These are phyloP conservation scores for Acanthochromis polyacanthus DNA, from an alignment of 2,113 vertebrate species.

Conservation along the genomic window DNA sequence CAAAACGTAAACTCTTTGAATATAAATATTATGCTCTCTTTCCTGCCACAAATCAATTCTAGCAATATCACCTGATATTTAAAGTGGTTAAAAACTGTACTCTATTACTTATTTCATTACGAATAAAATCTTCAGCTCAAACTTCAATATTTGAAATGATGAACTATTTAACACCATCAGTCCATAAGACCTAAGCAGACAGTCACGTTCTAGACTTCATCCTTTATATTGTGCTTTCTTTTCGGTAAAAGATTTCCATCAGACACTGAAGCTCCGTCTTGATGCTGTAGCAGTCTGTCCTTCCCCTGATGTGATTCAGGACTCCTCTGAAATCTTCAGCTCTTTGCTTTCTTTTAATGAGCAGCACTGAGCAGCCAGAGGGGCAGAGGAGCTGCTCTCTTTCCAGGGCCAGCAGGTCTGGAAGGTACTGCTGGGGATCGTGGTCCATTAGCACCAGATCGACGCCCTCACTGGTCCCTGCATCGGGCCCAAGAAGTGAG, in stretches of 20 bases:
- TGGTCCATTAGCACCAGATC: conserved; percentile 82
- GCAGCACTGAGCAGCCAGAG: conserved; percentile 68
- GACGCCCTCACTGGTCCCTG: conserved; percentile 24
- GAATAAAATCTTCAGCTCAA: neutral
- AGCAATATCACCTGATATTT: neutral
- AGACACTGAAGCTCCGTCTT: conserved; percentile 14
- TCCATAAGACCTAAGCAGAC: conserved; percentile 1
- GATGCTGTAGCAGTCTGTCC: conserved; percentile 50
- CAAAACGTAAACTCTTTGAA: neutral
- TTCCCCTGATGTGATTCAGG: conserved; percentile 55
- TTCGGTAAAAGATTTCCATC: conserved; percentile 54
- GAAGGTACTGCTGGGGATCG: conserved; percentile 70
- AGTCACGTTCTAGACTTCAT: neutral
- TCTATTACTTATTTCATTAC: too few species aligned
- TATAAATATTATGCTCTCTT: neutral
- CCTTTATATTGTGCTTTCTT: neutral
- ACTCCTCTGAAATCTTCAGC: conserved; percentile 22
- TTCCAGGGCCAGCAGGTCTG: conserved; percentile 75
- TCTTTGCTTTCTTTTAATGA: conserved; percentile 57
- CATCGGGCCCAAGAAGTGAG: conserved; percentile 15
- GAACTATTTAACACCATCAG: neutral
- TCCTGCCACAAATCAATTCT: neutral
- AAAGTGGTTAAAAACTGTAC: neutral
- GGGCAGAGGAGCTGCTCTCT: conserved; percentile 62
- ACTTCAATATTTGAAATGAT: neutral